A percentile compares a stretch with the other conserved stretches of the same genome.
These are phyloP conservation scores for Kryptolebias marmoratus DNA, from an alignment of 2,113 vertebrate species.

Conservation along the genomic window DNA sequence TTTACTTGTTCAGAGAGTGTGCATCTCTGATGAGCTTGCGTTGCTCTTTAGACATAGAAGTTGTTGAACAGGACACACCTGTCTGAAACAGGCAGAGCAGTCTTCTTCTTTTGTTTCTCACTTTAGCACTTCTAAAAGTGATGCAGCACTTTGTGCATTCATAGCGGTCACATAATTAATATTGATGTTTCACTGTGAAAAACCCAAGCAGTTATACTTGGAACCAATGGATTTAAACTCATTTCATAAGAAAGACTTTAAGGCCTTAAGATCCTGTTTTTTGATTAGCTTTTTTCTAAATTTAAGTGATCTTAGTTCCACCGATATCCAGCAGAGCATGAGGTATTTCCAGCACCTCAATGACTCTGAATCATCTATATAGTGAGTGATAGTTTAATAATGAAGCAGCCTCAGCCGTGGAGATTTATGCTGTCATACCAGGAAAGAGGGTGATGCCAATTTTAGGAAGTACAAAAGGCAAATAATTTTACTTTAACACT, in stretches of 20 bases:
- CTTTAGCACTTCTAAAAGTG: neutral
- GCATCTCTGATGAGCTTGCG: constrained; percentile 67
- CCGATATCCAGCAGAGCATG: too few relatives aligned
- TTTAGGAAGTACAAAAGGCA: constrained; percentile 46
- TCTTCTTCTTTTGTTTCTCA: neutral
- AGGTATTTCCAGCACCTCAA: too few relatives aligned
- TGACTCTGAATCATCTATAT: too few relatives aligned
- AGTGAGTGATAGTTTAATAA: constrained; percentile 80
- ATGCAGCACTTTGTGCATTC: constrained; percentile 4
- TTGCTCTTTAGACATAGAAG: constrained; percentile 42
- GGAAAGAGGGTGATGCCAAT: constrained; percentile 54
- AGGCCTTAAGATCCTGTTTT: too few relatives aligned
- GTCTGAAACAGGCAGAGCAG: constrained; percentile 1
- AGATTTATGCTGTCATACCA: constrained; percentile 64
- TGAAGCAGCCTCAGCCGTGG: constrained; percentile 46
- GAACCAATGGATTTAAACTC: too few relatives aligned
- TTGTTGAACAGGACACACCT: constrained; percentile 27
- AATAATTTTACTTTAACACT: too few relatives aligned
- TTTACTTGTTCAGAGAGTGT: constrained; percentile 53
- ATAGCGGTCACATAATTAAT: neutral
- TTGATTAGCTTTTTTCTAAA: too few relatives aligned
- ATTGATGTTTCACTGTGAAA: neutral
- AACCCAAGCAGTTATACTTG: too few relatives aligned
- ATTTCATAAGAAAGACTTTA: too few relatives aligned
- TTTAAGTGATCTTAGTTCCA: too few relatives aligned